A percentile compares a stretch with the other conserved stretches of the same genome.
phyloP scores from a whole-genome alignment of 1,140 invertebrate species.

The Lordiphosa stackelbergi region DNA sequence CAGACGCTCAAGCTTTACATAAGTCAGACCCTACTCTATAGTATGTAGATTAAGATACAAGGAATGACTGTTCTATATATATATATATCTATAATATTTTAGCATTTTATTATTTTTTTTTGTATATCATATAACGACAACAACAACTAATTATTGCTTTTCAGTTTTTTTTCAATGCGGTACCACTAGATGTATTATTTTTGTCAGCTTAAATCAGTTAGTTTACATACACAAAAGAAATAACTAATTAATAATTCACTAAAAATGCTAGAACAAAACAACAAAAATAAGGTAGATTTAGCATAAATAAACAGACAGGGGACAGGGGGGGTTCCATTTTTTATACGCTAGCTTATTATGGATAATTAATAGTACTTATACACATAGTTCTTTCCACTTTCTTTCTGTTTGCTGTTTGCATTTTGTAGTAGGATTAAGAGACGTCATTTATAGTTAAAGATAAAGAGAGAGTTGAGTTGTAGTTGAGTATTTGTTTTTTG shows the following conservation, averaged over 20 bases:
- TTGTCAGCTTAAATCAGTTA: conserved; percentile 46
- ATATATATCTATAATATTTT: conserved; percentile 58
- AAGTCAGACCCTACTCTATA: conserved; percentile 55
- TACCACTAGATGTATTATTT: conserved; percentile 32
- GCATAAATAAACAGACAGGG: conserved; percentile 48
- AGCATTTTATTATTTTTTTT: conserved; percentile 22
- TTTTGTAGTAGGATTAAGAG: conserved; percentile 67
- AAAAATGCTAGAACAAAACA: conserved; percentile 69
- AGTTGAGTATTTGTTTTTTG: conserved; percentile 24
- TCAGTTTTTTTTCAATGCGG: conserved; percentile 68
- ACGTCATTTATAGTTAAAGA: conserved; percentile 67
- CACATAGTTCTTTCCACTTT: conserved; percentile 19
- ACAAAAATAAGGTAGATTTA: conserved; percentile 55
- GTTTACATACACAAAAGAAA: conserved; percentile 35
- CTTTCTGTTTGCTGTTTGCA: conserved; percentile 39
- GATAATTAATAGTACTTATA: conserved; percentile 57
- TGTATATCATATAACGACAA: conserved; percentile 71
- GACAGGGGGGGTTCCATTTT: conserved; percentile 33
- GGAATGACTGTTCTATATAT: conserved; percentile 62
- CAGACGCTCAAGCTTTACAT: conserved; percentile 66
- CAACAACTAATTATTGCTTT: conserved; percentile 75
- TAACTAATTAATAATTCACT: conserved; percentile 71
- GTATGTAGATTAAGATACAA: conserved; percentile 53
- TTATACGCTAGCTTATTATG: conserved; percentile 63
- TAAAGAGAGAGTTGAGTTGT: conserved; percentile 47